Evolutionary conservation across 2,888 invertebrate species (phyloP), one percentile per base, ranked within the genome.

Genomic region (Psylliodes chrysocephalus): DNA sequence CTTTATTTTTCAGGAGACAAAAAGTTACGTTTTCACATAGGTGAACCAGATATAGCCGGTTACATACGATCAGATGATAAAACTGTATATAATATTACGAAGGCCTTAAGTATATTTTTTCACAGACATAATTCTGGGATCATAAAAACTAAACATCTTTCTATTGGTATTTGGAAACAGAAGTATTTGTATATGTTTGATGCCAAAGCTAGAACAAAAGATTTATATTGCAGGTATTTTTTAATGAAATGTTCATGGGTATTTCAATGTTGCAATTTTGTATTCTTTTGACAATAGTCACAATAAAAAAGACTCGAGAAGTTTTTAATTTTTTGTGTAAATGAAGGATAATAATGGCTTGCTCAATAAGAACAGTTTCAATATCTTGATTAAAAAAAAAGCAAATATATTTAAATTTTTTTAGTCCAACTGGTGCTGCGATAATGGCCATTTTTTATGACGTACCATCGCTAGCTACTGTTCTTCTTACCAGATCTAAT

Each of bases 131-230:
- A 83, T 12, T 84, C 86, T 15, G 87, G 86, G 0, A 76, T 88
- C 57, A 75, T 88, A 1, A 78, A 79, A 66, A 79, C 82, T 0
- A 71, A 78, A 14, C 74, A 77, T n/a, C 55, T 77, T 6, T 85
- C 85, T 76, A 75, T 87, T 10, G 84, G 85, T 0, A 84, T 88
- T 68, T 88, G 87, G 89, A 88, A 86, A 59, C 75, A 78, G 67
- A 86, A 86, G 70, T 84, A 85, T 65, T 90, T 82, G 75, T 89
- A 88, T 65, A 84, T 90, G 68, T 90, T 89, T 72, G 90, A 90
- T 77, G 87, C 89, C 0, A 86, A 84, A 14, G 86, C 87, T 0
- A 81, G 88, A 71, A 85, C 85, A 47, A 81, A 84, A 0, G 84
- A 84, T 70, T 83, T 86, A 0, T 85, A 81, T 68, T 82, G 85